Evolutionary conservation across 2,888 invertebrate species (phyloP).

Genomic region (Rotaria socialis): DNA sequence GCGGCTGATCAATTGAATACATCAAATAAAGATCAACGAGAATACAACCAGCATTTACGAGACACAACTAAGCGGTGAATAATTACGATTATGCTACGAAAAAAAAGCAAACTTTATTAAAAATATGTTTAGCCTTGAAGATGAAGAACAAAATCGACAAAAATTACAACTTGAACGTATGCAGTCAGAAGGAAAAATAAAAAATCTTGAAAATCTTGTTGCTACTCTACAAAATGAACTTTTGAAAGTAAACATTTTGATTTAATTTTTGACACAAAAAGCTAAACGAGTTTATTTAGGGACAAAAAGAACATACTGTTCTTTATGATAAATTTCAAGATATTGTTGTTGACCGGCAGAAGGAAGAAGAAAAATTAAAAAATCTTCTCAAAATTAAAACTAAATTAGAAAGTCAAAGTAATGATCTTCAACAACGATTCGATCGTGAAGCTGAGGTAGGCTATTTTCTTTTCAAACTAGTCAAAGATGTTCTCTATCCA

Average conservation of each 20-base stretch:
- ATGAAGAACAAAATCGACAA: constrained; percentile 86
- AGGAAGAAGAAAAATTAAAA: constrained; percentile 87
- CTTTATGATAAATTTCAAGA: constrained; percentile 88
- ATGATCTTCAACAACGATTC: constrained; percentile 83
- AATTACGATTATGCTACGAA: not conserved
- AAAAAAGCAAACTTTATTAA: not conserved
- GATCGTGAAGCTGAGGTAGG: constrained; percentile 74
- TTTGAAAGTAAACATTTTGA: not conserved
- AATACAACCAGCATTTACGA: constrained; percentile 79
- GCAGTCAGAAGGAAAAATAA: constrained; percentile 81
- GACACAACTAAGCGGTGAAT: constrained; percentile 58
- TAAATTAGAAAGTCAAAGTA: constrained; percentile 89
- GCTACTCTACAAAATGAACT: constrained; percentile 69
- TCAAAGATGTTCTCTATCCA: too few relatives aligned
- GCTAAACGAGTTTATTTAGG: constrained; percentile 63
- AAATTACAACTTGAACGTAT: constrained; percentile 94
- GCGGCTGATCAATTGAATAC: constrained; percentile 82
- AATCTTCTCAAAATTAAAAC: constrained; percentile 73
- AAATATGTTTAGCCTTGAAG: constrained; percentile 67
- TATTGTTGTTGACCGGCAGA: constrained; percentile 81
- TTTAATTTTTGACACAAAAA: too few relatives aligned
- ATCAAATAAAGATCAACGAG: constrained; percentile 83
- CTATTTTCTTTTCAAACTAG: not conserved
- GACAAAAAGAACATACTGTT: constrained; percentile 81
- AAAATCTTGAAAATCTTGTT: constrained; percentile 88